Base-by-base conservation (phyloP, 2,888 invertebrate species). In the Campopleginae sp. region DNA sequence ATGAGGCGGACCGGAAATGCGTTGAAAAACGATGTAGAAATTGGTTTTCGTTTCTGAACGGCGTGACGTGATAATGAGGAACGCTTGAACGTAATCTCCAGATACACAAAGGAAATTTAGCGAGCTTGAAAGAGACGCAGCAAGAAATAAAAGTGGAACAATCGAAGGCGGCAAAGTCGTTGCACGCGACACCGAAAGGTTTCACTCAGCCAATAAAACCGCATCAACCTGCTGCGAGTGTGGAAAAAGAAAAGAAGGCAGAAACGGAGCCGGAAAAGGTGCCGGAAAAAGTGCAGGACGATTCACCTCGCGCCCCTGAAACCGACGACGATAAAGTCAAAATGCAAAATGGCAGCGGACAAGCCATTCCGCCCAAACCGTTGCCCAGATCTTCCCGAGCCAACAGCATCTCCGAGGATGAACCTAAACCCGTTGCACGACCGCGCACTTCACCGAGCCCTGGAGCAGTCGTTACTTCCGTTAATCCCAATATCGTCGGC, bases 361-460 rank as follows among this genome's bases (percentile, higher is more conserved):
- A 94, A 6, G 91, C 94, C 0, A 95, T 96, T 68, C 96, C 96
- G 1, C 97, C 97, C 0, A 97, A 97, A 92, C 97, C 98, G 17
- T 94, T 97, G 94, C 97, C 98, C 0, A 95, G 97, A 89, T 96
- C 97, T 0, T 97, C 96, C 65, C 94, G 96, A 89, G 95, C 96
- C 61, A 95, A 95, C 90, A 96, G 97, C 17, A 95, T 97, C 80
- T 96, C 97, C 0, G 97, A 97, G 90, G 95, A 95, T 1, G 95
- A 93, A 84, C 96, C 97, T 17, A 96, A 96, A 90, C 96, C 96
- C 8, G 95, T 95, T 54, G 96, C 96, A 84, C 94, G 96, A 90
- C 97, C 97, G 7, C 95, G 98, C 92, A 97, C 97, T 17, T 95
- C 95, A 0, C 94, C 95, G 19, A 94, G 94, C 81, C 95, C 95